phyloP scores from a whole-genome alignment of 2,113 vertebrate genomes.

The Oryzias curvinotus region DNA sequence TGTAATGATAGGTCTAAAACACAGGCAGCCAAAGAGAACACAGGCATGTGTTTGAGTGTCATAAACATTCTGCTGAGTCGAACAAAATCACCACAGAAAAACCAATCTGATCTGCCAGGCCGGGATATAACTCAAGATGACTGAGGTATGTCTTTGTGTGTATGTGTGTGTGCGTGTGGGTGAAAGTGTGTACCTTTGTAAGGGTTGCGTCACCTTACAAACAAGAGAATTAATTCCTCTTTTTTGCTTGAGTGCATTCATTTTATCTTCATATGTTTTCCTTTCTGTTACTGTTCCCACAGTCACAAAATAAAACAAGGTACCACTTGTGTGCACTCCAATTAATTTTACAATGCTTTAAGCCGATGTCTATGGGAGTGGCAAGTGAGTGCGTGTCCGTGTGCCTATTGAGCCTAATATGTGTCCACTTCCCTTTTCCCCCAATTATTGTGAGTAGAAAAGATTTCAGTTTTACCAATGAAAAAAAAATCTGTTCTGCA shows the following conservation, averaged over 20 bases:
- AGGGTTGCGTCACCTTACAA: slow-evolving; percentile 46
- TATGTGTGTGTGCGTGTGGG: not conserved
- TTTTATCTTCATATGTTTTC: slow-evolving; percentile 67
- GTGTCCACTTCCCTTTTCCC: slow-evolving; percentile 28
- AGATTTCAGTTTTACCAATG: slow-evolving; percentile 48
- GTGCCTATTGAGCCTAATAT: slow-evolving; percentile 61
- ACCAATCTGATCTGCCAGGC: slow-evolving; percentile 34
- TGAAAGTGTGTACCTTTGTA: slow-evolving; percentile 15
- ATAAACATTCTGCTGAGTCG: slow-evolving; percentile 53
- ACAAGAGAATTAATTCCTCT: slow-evolving; percentile 63
- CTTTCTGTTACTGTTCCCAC: slow-evolving; percentile 39
- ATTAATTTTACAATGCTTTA: slow-evolving; percentile 39
- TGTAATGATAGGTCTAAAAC: slow-evolving; percentile 17
- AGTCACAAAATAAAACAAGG: slow-evolving; percentile 46
- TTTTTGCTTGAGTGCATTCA: slow-evolving; percentile 52
- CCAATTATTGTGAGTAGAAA: slow-evolving; percentile 64
- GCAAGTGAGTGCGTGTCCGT: slow-evolving; percentile 25
- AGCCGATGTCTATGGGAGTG: slow-evolving; percentile 38
- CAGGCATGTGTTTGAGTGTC: slow-evolving; percentile 24
- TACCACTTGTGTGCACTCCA: slow-evolving; percentile 30
- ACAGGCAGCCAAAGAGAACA: slow-evolving; percentile 15
- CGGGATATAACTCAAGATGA: slow-evolving; percentile 40
- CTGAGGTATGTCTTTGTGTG: slow-evolving; percentile 19
- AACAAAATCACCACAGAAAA: slow-evolving; percentile 20
- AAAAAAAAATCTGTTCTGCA: slow-evolving; percentile 32